Evolutionary conservation across 2,888 invertebrate species (phyloP).

Genomic region (Drosophila pseudotakahashii): DNA sequence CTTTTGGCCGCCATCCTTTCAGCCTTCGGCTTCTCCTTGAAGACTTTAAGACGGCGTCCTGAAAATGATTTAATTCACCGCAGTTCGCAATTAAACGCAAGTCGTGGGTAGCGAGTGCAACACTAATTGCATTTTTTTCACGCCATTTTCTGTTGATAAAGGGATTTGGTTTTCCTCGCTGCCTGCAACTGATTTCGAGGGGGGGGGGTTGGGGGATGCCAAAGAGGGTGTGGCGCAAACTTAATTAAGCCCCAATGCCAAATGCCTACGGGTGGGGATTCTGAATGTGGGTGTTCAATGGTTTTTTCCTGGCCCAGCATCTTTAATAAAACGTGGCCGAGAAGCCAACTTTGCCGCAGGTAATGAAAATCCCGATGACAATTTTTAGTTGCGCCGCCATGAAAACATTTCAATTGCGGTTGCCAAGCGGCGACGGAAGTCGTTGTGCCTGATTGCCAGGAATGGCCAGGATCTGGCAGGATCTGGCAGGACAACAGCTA

Average conservation of each 20-base stretch:
- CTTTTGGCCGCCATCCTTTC: slow-evolving; percentile 31
- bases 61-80: slow-evolving; percentile 71
- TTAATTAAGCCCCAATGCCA: slow-evolving; percentile 72
- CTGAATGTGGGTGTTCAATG: neutral
- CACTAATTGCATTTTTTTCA: slow-evolving; percentile 78
- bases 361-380: slow-evolving; percentile 80
- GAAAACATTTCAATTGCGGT: slow-evolving; percentile 81
- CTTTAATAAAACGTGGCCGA: slow-evolving; percentile 72
- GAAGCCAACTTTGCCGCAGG: slow-evolving; percentile 73
- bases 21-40: slow-evolving; percentile 16
- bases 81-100: slow-evolving; percentile 73
- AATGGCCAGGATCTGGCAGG: slow-evolving; percentile 18
- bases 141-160: slow-evolving; percentile 68
- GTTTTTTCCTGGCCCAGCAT: slow-evolving; percentile 40
- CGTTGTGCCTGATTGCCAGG: slow-evolving; percentile 72
- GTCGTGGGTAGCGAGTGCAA: slow-evolving; percentile 54
- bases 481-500: slow-evolving; percentile 30
- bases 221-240: slow-evolving; percentile 55
- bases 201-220: slow-evolving; percentile 21
- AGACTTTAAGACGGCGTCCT: slow-evolving; percentile 37
- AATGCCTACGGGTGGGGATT: slow-evolving; percentile 58
- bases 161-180: slow-evolving; percentile 43
- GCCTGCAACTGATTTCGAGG: slow-evolving; percentile 56
- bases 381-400: slow-evolving; percentile 79
- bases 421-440: slow-evolving; percentile 65